Evolutionary conservation across 2,888 invertebrate species (phyloP).

Genomic region (Isotomurus palustris): DNA sequence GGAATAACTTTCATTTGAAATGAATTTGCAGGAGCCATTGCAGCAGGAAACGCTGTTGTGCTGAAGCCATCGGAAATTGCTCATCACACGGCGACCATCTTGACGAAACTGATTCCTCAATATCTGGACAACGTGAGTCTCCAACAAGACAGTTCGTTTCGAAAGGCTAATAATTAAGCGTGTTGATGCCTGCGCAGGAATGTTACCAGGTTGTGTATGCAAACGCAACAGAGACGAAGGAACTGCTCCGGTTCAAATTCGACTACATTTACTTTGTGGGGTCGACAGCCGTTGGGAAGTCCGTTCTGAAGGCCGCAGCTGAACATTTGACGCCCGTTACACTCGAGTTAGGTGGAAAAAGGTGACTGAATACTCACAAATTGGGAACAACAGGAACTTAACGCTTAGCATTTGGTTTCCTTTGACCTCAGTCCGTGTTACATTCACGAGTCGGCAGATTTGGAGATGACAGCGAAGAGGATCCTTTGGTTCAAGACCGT

Average conservation of each 20-base stretch:
- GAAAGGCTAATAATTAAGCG: no score
- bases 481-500: slow-evolving; percentile 85
- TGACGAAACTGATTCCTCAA: slow-evolving; percentile 72
- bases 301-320: slow-evolving; percentile 75
- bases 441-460: slow-evolving; percentile 75
- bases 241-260: slow-evolving; percentile 77
- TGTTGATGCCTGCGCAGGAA: slow-evolving; percentile 60
- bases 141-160: no score
- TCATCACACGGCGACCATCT: slow-evolving; percentile 63
- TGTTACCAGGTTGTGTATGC: slow-evolving; percentile 76
- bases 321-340: slow-evolving; percentile 88
- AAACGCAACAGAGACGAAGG: slow-evolving; percentile 77
- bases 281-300: slow-evolving; percentile 75
- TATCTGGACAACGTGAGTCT: slow-evolving; percentile 63
- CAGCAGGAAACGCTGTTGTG: slow-evolving; percentile 75
- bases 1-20: background rate
- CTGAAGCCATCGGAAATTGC: slow-evolving; percentile 50
- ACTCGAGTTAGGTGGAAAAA: slow-evolving; percentile 50
- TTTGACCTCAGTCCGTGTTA: slow-evolving; percentile 63
- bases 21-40: slow-evolving; percentile 68
- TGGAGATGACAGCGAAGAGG: slow-evolving; percentile 70
- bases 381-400: no score
- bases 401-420: background rate
- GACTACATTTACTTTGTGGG: slow-evolving; percentile 97
- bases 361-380: slow-evolving; percentile 62